These are phyloP conservation scores for Cladopsammia gracilis DNA, from an alignment of 64 coral and sea anemone species.

Conservation along the genomic window DNA sequence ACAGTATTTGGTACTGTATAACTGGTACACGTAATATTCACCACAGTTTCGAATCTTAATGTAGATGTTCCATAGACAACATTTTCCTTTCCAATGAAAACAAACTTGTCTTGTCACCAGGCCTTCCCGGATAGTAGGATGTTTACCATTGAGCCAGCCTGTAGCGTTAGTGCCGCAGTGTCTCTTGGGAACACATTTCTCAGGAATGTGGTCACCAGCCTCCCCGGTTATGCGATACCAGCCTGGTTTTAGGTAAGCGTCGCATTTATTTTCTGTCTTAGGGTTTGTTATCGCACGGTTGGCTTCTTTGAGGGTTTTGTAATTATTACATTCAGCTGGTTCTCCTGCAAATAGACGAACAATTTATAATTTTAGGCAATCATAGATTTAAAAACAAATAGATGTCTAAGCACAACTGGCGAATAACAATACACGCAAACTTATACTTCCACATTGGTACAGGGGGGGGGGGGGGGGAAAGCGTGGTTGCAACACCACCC, in stretches of 20 bases:
- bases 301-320: neutral
- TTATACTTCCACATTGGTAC: too few relatives aligned
- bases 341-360: too few relatives aligned
- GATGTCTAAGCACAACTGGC: too few relatives aligned
- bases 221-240: neutral
- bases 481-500: too few relatives aligned
- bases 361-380: too few relatives aligned
- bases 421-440: too few relatives aligned
- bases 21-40: neutral
- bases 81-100: neutral
- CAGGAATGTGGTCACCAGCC: neutral
- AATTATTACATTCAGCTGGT: neutral
- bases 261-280: neutral
- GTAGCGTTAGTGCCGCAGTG: neutral
- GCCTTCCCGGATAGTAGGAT: neutral
- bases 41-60: neutral
- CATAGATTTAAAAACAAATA: too few relatives aligned
- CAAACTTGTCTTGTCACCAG: neutral
- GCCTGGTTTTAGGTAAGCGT: neutral
- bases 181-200: neutral
- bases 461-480: too few relatives aligned
- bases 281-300: neutral
- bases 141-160: neutral
- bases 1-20: neutral
- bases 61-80: neutral